These are phyloP conservation scores for Arctopsyche grandis DNA, from an alignment of 1,140 invertebrate genomes.

Conservation along the genomic window DNA sequence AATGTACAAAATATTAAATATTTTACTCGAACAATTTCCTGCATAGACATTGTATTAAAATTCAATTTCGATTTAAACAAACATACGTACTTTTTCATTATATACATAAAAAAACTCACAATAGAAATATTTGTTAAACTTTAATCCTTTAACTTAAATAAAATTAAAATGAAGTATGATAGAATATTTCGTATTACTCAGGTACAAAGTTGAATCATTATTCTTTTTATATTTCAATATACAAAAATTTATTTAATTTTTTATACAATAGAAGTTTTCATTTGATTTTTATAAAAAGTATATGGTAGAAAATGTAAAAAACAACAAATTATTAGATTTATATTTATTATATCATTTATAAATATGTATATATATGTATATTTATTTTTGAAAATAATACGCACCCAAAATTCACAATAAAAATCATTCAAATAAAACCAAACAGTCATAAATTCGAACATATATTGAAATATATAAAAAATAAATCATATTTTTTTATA, in stretches of 20 bases:
- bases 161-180: conserved; percentile 39
- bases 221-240: conserved; percentile 39
- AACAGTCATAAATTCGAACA: neutral
- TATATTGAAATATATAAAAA: conserved; percentile 40
- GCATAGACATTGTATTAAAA: neutral
- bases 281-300: neutral
- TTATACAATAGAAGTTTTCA: neutral
- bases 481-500: conserved; percentile 43
- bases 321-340: neutral
- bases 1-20: conserved; percentile 14
- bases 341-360: neutral
- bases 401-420: neutral
- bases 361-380: neutral
- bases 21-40: neutral
- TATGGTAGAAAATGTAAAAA: neutral
- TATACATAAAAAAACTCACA: neutral
- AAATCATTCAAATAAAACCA: neutral
- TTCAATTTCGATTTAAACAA: conserved; percentile 3
- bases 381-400: neutral
- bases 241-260: neutral
- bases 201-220: conserved; percentile 44
- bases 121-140: no score
- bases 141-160: conserved; percentile 22
- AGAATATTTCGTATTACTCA: conserved; percentile 47
- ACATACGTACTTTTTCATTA: neutral